These are phyloP conservation scores for Lasioglossum albipes DNA, from an alignment of 1,140 invertebrate species.

Conservation along the genomic window DNA sequence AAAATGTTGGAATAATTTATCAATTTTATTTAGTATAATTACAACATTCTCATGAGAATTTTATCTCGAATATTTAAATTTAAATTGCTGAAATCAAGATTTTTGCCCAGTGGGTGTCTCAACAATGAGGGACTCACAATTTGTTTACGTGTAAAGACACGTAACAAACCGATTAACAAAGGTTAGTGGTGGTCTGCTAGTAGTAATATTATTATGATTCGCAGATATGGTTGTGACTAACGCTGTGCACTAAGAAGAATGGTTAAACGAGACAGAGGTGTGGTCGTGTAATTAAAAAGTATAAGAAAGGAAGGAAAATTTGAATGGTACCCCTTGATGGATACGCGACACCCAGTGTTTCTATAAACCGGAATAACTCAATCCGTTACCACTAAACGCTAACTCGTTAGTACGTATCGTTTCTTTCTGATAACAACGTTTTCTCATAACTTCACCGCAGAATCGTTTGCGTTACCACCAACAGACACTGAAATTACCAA, in stretches of 20 bases:
- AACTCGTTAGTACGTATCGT: conserved; percentile 6
- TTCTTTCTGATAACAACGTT: conserved; percentile 3
- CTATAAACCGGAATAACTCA: conserved; percentile 22
- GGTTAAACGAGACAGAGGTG: not conserved
- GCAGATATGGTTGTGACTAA: conserved; percentile 67
- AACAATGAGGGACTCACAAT: not conserved
- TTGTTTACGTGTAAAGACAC: too few species aligned
- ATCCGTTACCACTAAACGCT: conserved; percentile 5
- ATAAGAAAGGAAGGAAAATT: conserved; percentile 25
- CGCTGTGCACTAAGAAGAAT: conserved; percentile 21
- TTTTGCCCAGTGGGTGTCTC: too few species aligned
- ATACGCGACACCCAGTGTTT: conserved; percentile 35
- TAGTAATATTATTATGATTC: not conserved
- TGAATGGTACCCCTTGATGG: conserved; percentile 23
- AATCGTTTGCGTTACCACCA: not conserved
- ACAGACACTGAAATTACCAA: not conserved
- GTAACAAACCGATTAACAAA: too few species aligned
- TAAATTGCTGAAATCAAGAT: too few species aligned
- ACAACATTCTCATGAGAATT: too few species aligned
- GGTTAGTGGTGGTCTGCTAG: not conserved
- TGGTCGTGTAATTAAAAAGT: not conserved
- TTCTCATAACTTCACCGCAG: conserved; percentile 13
- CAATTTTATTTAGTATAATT: too few species aligned
- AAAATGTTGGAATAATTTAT: too few species aligned
- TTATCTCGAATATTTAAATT: too few species aligned